Base-by-base conservation (phyloP, 2,888 invertebrate genomes). In the Cryptus armator region DNA sequence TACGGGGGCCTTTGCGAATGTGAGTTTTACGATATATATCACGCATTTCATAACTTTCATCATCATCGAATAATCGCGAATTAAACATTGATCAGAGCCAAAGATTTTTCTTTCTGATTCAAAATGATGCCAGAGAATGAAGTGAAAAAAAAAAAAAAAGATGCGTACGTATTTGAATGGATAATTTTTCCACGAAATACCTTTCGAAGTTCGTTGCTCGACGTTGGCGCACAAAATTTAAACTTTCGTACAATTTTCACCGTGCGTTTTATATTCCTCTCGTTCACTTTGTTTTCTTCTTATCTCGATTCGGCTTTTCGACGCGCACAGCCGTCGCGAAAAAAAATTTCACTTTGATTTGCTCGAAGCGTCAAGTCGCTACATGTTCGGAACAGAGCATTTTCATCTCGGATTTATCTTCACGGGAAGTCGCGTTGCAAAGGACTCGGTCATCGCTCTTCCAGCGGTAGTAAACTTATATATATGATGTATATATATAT, bases 401-500 rank as follows among this genome's bases (percentile, higher is more conserved):
- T 53, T 53, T 53, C 19, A 16, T 53, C 16, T n/a, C 19, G 19
- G 19, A 56, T 24, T 19, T 24, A 12, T 12, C 19, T 24, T 24
- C 24, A 10, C 19, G 32, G 32, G 6, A 51, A 76, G 29, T 71
- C 53, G 66, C 44, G 51, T 48, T 32, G 46, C 29, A 70, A 78
- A 77, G 24, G 32, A 81, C 48, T 59, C 66, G 32, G 16, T 24
- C 46, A 37, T 46, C 48, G 32, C 62, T 46, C 29, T 24, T 24
- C 56, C 19, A 56, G 24, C 14, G 48, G 43, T 67, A n/a, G 70
- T 48, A 77, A 77, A 78, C 67, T 29, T 75, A 0, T 37, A 7
- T 37, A 7, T 37, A 37, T 37, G 6, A 0, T 37, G 1, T 37
- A 7, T 37, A 37, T 37, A 37, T 37, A 37, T 37, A 37, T 37